phyloP scores from a whole-genome alignment of 2,113 vertebrate genomes.

The Pristiophorus japonicus region DNA sequence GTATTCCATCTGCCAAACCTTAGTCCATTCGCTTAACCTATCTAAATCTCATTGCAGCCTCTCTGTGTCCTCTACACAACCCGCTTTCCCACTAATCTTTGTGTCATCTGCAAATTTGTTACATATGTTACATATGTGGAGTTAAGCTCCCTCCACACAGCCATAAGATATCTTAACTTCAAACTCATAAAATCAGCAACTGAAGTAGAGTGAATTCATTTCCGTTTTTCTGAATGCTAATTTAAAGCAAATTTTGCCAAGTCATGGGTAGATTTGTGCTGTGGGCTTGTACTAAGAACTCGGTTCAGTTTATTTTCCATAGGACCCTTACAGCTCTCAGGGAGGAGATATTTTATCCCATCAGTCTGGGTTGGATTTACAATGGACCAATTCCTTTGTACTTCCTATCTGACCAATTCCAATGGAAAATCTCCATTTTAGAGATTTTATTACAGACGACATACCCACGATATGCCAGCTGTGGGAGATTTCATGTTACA shows the following conservation, averaged over 20 bases:
- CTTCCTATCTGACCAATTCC: neutral
- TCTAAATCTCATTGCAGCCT: no score
- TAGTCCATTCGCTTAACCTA: no score
- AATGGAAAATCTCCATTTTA: neutral
- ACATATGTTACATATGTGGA: no score
- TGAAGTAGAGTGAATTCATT: neutral
- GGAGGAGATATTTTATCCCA: neutral
- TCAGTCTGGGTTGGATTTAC: neutral
- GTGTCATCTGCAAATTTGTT: no score
- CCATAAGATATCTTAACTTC: neutral
- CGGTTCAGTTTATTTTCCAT: neutral
- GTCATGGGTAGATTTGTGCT: neutral
- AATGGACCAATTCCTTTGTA: neutral
- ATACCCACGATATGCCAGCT: neutral
- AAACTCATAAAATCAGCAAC: neutral
- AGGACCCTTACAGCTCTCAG: neutral
- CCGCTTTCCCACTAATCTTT: no score
- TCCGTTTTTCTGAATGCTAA: neutral
- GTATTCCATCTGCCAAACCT: no score
- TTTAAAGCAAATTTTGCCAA: neutral
- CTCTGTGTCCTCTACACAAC: no score
- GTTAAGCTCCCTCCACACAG: neutral
- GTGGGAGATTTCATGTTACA: no score
- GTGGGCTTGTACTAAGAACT: neutral
- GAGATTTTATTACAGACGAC: neutral